A percentile compares a stretch with the other conserved stretches of the same genome.
phyloP scores from a whole-genome alignment of 2,797 vertebrate genomes.

The Cryptoblepharus egeriae region DNA sequence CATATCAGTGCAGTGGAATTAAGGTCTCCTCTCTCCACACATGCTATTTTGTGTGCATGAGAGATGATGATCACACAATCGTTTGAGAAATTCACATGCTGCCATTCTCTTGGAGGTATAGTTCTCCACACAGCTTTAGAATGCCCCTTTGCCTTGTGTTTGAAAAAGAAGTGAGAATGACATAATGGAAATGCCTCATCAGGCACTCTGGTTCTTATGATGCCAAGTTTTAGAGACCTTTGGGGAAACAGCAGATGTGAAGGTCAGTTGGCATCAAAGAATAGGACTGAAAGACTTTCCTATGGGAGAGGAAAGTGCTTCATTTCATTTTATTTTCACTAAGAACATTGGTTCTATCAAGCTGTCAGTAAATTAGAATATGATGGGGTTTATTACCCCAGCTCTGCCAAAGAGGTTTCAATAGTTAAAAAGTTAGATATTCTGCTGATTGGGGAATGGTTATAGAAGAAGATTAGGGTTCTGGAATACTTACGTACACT shows the following conservation, averaged over 20 bases:
- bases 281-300: slow-evolving; percentile 72
- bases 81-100: slow-evolving; percentile 72
- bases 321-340: slow-evolving; percentile 68
- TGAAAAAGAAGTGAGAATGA: slow-evolving; percentile 67
- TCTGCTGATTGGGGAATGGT: slow-evolving; percentile 51
- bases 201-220: slow-evolving; percentile 58
- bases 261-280: slow-evolving; percentile 75
- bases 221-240: slow-evolving; percentile 74
- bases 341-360: slow-evolving; percentile 69
- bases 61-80: slow-evolving; percentile 63
- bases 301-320: slow-evolving; percentile 75
- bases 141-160: slow-evolving; percentile 56
- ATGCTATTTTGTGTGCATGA: slow-evolving; percentile 56
- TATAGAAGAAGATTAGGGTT: slow-evolving; percentile 59
- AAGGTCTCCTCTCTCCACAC: slow-evolving; percentile 39
- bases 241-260: slow-evolving; percentile 77
- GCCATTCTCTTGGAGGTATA: slow-evolving; percentile 60
- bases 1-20: slow-evolving; percentile 54
- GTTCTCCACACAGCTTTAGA: slow-evolving; percentile 68
- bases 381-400: slow-evolving; percentile 65
- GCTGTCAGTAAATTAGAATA: slow-evolving; percentile 74
- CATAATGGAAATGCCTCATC: slow-evolving; percentile 72
- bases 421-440: slow-evolving; percentile 67
- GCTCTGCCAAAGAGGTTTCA: slow-evolving; percentile 67
- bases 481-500: slow-evolving; percentile 63